Evolutionary conservation across 2,797 vertebrate genomes (phyloP).

Genomic region (Chloroceryle inda): DNA sequence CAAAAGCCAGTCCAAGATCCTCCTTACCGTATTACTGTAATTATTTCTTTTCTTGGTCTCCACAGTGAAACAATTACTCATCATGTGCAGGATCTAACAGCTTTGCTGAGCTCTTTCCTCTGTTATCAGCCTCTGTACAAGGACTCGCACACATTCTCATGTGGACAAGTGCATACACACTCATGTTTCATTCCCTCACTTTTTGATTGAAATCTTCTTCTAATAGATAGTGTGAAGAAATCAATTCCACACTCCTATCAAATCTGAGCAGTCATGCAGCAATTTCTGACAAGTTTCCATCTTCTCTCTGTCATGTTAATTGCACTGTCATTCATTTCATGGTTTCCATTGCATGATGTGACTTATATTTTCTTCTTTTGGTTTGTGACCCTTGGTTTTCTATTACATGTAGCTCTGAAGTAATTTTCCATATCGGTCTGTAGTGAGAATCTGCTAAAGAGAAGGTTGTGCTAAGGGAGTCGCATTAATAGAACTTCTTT

Average conservation of each 20-base stretch:
- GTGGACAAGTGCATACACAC: not conserved
- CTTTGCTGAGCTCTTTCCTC: not conserved
- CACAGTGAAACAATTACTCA: not conserved
- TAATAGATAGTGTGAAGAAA: slow-evolving; percentile 47
- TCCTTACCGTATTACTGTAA: not conserved
- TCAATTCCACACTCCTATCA: slow-evolving; percentile 40
- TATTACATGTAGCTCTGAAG: not conserved
- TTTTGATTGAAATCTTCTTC: slow-evolving; percentile 57
- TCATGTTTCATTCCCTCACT: slow-evolving; percentile 21
- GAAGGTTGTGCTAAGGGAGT: not conserved
- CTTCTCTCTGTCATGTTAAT: slow-evolving; percentile 51
- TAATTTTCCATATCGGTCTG: not conserved
- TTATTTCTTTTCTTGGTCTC: not conserved
- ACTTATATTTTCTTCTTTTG: slow-evolving; percentile 16
- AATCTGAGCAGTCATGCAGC: slow-evolving; percentile 9
- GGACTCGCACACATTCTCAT: not conserved
- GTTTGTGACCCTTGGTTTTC: not conserved
- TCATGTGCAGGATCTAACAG: not conserved
- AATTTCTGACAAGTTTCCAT: slow-evolving; percentile 57
- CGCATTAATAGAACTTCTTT: not conserved
- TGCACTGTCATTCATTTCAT: slow-evolving; percentile 38
- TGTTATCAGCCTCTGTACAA: not conserved
- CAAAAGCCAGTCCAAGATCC: not conserved
- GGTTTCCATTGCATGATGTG: slow-evolving; percentile 2
- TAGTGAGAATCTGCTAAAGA: not conserved